Evolutionary conservation across 1,140 invertebrate species (phyloP).

Genomic region (Drosophila rhopaloa): DNA sequence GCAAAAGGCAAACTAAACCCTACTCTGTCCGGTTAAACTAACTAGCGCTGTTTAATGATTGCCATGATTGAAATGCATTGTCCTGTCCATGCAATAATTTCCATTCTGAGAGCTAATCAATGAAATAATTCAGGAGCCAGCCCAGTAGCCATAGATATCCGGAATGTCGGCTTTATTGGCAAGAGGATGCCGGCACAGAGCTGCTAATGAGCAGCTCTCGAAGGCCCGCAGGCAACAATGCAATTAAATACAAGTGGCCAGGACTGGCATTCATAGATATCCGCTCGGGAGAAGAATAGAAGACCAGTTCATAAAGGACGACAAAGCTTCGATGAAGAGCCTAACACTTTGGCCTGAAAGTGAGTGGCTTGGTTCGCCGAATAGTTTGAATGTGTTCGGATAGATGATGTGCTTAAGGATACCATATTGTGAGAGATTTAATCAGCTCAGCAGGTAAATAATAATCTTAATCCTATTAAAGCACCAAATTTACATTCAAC

Average conservation of each 20-base stretch:
- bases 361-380: background rate
- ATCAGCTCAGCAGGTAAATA: background rate
- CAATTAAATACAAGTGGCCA: slow-evolving; percentile 67
- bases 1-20: slow-evolving; percentile 10
- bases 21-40: background rate
- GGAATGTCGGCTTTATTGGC: background rate
- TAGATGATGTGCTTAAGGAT: background rate
- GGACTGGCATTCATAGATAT: slow-evolving; percentile 50
- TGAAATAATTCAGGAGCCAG: slow-evolving; percentile 22
- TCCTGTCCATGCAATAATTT: slow-evolving; percentile 35
- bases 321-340: slow-evolving; percentile 6
- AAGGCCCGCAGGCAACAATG: slow-evolving; percentile 37
- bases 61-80: slow-evolving; percentile 53
- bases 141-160: slow-evolving; percentile 13
- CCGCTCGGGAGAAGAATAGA: slow-evolving; percentile 1
- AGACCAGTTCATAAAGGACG: slow-evolving; percentile 32
- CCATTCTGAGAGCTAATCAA: slow-evolving; percentile 45
- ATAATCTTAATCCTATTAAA: background rate
- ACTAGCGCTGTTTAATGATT: slow-evolving; percentile 26
- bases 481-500: background rate
- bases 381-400: background rate
- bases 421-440: background rate
- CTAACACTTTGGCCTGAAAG: background rate
- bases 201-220: slow-evolving; percentile 45
- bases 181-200: slow-evolving; percentile 6